phyloP scores from a whole-genome alignment of 2,888 invertebrate genomes.

The Gandaritis pyraliata region DNA sequence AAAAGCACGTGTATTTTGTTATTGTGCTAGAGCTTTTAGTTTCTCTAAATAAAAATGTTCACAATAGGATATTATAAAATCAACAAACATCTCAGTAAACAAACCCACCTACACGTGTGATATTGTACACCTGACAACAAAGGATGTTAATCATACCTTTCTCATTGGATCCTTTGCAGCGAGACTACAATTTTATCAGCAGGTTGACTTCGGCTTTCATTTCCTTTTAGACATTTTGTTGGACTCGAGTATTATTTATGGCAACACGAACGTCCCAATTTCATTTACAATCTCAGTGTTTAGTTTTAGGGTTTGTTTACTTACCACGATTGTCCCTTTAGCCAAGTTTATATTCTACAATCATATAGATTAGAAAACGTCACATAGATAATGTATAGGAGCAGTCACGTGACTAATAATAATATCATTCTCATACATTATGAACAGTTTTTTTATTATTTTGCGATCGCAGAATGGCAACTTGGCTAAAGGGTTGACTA shows the following conservation, averaged over 20 bases:
- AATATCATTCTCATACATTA: too few species aligned
- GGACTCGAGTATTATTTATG: slow-evolving; percentile 4
- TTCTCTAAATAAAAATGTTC: slow-evolving; percentile 10
- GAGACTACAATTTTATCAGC: slow-evolving; percentile 31
- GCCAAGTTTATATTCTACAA: too few species aligned
- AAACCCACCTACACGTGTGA: slow-evolving; percentile 18
- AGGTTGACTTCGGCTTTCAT: slow-evolving; percentile 29
- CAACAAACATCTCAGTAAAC: slow-evolving; percentile 21
- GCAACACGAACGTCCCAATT: not conserved
- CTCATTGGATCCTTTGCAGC: slow-evolving; percentile 31
- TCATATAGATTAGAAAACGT: too few species aligned
- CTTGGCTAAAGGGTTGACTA: too few species aligned
- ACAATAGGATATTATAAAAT: slow-evolving; percentile 1
- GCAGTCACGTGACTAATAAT: too few species aligned
- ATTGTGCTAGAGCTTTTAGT: not conserved
- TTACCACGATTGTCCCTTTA: too few species aligned
- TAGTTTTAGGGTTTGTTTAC: too few species aligned
- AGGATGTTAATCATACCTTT: slow-evolving; percentile 37
- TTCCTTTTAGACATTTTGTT: slow-evolving; percentile 23
- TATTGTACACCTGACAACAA: slow-evolving; percentile 37
- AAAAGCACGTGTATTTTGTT: too few species aligned
- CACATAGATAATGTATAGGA: too few species aligned
- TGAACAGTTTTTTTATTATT: too few species aligned
- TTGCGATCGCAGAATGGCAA: too few species aligned
- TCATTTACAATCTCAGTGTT: not conserved